Percentiles rank a stretch among this genome's conserved stretches.
These are phyloP conservation scores for Hermaeophaga mercurialis DNA, from an alignment of 2,888 invertebrate genomes.

Conservation along the genomic window DNA sequence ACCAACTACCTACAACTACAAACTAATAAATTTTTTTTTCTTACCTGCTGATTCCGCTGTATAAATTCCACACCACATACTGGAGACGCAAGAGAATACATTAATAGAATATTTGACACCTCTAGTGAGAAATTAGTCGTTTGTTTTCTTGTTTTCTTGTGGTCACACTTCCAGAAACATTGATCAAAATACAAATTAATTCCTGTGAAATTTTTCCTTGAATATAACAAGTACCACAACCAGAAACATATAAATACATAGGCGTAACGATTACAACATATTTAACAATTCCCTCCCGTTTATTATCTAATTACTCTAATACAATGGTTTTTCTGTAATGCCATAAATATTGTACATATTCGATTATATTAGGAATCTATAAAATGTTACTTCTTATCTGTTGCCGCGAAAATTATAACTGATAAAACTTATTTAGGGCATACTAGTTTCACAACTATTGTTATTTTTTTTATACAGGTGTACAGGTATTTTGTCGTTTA, in stretches of 20 bases:
- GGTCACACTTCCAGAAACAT: conserved; percentile 29
- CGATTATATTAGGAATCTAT: too few species aligned
- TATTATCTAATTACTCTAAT: neutral
- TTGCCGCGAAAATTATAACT: too few species aligned
- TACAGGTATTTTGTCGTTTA: too few species aligned
- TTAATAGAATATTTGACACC: conserved; percentile 31
- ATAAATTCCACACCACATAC: conserved; percentile 19
- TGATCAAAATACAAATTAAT: conserved; percentile 32
- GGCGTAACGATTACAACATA: neutral
- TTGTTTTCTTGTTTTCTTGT: conserved; percentile 28
- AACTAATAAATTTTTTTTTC: conserved; percentile 16
- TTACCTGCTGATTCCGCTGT: conserved; percentile 24
- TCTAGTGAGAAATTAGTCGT: conserved; percentile 30
- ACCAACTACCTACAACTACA: conserved; percentile 23
- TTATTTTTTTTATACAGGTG: too few species aligned
- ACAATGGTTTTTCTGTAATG: too few species aligned
- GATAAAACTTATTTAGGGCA: too few species aligned
- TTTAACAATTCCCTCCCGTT: neutral
- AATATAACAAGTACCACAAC: neutral
- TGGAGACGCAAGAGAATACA: conserved; percentile 28
- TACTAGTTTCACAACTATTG: too few species aligned
- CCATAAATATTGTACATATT: too few species aligned
- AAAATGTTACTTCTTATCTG: too few species aligned
- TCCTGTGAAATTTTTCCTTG: conserved; percentile 30
- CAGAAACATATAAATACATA: too few species aligned